Conservation (phyloP, 2,888 invertebrate species). For the Hirtodrosophila confusa region DNA sequence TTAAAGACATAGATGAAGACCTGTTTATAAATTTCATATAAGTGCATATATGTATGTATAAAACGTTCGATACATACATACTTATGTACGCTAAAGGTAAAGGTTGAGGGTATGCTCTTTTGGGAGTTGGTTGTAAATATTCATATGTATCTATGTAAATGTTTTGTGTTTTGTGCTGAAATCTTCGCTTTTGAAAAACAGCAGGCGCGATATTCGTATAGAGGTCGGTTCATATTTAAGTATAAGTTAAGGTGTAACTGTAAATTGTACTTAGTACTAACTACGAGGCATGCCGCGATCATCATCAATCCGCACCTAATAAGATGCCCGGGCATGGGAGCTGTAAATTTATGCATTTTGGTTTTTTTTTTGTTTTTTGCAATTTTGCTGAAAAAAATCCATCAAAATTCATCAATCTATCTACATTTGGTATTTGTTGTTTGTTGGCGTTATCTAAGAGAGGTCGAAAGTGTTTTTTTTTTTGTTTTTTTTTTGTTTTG, state of each 20-base stretch:
- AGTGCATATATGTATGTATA: conserved; percentile 45
- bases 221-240: conserved; percentile 36
- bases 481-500: conserved; percentile 36
- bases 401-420: conserved; percentile 64
- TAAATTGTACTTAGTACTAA: conserved; percentile 65
- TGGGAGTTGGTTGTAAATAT: conserved; percentile 43
- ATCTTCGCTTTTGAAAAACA: conserved; percentile 51
- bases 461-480: conserved; percentile 58
- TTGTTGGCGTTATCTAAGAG: conserved; percentile 60
- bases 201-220: conserved; percentile 60
- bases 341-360: conserved; percentile 28
- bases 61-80: conserved; percentile 43
- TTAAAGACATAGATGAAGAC: conserved; percentile 73
- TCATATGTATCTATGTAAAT: conserved; percentile 17
- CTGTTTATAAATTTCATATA: conserved; percentile 69
- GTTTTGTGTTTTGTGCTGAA: conserved; percentile 23
- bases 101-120: conserved; percentile 8
- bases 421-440: conserved; percentile 40
- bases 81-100: conserved; percentile 13
- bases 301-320: conserved; percentile 39
- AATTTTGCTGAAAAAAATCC: conserved; percentile 56
- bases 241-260: conserved; percentile 44
- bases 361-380: conserved; percentile 3
- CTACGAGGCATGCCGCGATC: conserved; percentile 38
- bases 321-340: conserved; percentile 43